Evolutionary conservation across 2,113 vertebrate genomes (phyloP).

Genomic region (Paramisgurnus dabryanus): DNA sequence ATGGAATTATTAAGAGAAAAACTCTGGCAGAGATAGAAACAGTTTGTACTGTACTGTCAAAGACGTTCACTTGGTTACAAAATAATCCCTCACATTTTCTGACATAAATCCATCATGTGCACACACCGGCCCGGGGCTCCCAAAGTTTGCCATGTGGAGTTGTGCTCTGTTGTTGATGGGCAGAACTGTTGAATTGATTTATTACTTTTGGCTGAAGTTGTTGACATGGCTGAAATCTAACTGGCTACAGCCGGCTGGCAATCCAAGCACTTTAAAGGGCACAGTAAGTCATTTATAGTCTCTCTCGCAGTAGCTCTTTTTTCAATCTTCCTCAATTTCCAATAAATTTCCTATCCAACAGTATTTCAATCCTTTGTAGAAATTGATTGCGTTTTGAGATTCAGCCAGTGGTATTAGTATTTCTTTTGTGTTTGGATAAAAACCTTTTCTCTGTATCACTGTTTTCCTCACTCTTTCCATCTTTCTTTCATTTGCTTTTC

Average conservation of each 20-base stretch:
- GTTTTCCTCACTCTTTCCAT: not conserved
- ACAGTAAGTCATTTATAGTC: slow-evolving; percentile 9
- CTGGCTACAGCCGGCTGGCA: slow-evolving; percentile 12
- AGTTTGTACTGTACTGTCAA: slow-evolving; percentile 20
- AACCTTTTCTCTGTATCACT: not conserved
- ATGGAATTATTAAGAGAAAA: slow-evolving; percentile 15
- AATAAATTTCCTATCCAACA: not conserved
- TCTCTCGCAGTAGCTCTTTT: not conserved
- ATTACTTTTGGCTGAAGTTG: slow-evolving; percentile 37
- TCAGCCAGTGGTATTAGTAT: not conserved
- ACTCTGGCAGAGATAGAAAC: not conserved
- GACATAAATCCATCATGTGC: not conserved
- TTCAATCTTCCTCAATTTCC: not conserved
- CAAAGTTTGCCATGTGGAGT: slow-evolving; percentile 17
- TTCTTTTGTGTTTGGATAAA: not conserved
- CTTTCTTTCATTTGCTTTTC: slow-evolving; percentile 6
- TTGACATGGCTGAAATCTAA: slow-evolving; percentile 47
- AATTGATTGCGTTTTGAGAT: slow-evolving; percentile 17
- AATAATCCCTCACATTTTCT: slow-evolving; percentile 24
- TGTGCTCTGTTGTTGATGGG: slow-evolving; percentile 28
- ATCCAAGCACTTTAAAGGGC: slow-evolving; percentile 29
- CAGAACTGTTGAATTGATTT: slow-evolving; percentile 44
- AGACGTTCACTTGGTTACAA: slow-evolving; percentile 32
- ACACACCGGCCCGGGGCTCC: slow-evolving; percentile 34
- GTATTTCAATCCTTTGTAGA: not conserved